Percentiles rank a stretch among this genome's conserved stretches.
Evolutionary conservation across 2,888 invertebrate genomes (phyloP).

Genomic region (Chalcosyrphus nemorum): DNA sequence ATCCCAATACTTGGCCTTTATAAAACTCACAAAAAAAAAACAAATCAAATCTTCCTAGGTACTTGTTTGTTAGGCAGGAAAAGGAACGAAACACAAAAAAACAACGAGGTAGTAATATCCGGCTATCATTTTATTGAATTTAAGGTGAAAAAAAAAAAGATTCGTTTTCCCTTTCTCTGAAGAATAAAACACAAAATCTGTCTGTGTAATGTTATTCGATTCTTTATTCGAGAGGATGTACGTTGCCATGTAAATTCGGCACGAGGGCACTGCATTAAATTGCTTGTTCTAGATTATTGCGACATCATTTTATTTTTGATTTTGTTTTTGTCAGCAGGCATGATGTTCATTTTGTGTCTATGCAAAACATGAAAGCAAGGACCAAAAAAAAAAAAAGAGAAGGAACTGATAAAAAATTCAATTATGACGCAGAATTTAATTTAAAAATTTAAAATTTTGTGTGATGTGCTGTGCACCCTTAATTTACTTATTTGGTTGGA

Average conservation of each 20-base stretch:
- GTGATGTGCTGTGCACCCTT: too few relatives aligned
- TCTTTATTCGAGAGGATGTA: not conserved
- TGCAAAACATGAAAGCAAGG: not conserved
- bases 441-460: too few relatives aligned
- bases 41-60: not conserved
- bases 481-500: too few relatives aligned
- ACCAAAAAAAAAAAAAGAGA: not conserved
- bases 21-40: not conserved
- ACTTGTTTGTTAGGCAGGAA: not conserved
- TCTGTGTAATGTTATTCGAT: constrained; percentile 2
- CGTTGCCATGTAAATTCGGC: not conserved
- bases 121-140: constrained; percentile 37
- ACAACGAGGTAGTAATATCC: constrained; percentile 20
- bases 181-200: not conserved
- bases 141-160: constrained; percentile 7
- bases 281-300: not conserved
- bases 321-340: not conserved
- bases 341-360: not conserved
- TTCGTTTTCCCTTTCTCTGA: not conserved
- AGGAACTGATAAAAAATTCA: not conserved
- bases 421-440: not conserved
- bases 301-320: not conserved
- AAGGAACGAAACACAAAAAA: not conserved
- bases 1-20: not conserved
- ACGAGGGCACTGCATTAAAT: not conserved